Base-by-base conservation (phyloP, 2,113 vertebrate species). In the Synchiropus splendidus region DNA sequence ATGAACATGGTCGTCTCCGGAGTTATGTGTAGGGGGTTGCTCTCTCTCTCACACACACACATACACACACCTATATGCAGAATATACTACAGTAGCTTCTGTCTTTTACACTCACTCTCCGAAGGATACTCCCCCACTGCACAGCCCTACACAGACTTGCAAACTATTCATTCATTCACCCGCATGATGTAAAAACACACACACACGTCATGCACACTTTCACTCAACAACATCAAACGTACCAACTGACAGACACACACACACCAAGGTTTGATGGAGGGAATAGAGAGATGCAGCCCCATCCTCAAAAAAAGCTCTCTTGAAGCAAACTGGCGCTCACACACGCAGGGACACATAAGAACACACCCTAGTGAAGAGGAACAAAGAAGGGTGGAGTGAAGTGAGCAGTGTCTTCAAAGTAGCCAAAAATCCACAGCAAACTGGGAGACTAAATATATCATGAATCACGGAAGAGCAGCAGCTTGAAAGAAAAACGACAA, bases 1-100 rank as follows among this genome's bases (percentile, higher is more conserved):
- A 88, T 82, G 80, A 88, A 85, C 70, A 74, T 62, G 69, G 64
- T 62, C 33, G 66, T 86, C 83, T 81, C 83, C 48, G 52, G 80
- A 70, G 75, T 71, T 61, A 47, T 36, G 56, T 52, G 46, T 47
- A 18, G 3, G 11, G 15, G 50, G 39, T 34, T 11, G 8, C 21
- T 27, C n/a, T n/a, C n/a, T n/a, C n/a, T n/a, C n/a, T n/a, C 21
- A 27, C 21, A 17, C 17, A 18, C 16, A 17, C 17, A 18, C 16
- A 17, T 61, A 69, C 67, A 66, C 59, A 59, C 61, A 65, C 54
- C 62, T 70, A 51, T 36, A 40, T 18, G 6, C 41, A 37, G 16
- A 10, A 9, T 5, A 18, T 17, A 44, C 18, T 6, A 31, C 18
- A 10, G 15, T 27, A 30, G 39, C 10, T 44, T 58, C 36, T 54